phyloP scores from a whole-genome alignment of 2,797 vertebrate genomes.

The Balearica regulorum region DNA sequence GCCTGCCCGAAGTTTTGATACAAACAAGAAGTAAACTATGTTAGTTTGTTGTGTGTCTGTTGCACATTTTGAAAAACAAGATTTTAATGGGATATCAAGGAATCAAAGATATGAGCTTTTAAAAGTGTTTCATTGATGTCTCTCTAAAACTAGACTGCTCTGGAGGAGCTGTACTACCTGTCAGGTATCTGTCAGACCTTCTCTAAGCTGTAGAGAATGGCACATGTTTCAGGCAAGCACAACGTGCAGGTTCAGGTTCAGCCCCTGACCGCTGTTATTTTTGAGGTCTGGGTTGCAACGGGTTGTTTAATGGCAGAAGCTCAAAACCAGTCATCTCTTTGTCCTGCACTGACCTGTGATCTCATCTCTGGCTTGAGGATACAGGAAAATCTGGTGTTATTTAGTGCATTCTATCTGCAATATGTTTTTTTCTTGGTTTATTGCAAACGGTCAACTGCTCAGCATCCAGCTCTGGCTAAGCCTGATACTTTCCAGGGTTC shows the following conservation, averaged over 20 bases:
- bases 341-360: neutral
- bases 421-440: neutral
- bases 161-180: neutral
- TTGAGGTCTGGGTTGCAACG: neutral
- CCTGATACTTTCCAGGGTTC: neutral
- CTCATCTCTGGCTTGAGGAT: neutral
- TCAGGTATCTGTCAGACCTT: neutral
- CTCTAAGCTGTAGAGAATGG: neutral
- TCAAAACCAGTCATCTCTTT: neutral
- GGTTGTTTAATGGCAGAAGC: neutral
- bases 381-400: neutral
- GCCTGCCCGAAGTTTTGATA: neutral
- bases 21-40: neutral
- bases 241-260: neutral
- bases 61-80: neutral
- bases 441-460: neutral
- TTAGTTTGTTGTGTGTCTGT: neutral
- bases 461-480: neutral
- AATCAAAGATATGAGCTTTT: neutral
- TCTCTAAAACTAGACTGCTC: neutral
- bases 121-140: neutral
- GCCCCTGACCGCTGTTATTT: neutral
- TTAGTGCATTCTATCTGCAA: neutral
- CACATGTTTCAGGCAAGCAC: neutral
- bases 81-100: neutral